Base-by-base conservation (phyloP, 2,797 vertebrate genomes). In the Kryptolebias ocellatus region DNA sequence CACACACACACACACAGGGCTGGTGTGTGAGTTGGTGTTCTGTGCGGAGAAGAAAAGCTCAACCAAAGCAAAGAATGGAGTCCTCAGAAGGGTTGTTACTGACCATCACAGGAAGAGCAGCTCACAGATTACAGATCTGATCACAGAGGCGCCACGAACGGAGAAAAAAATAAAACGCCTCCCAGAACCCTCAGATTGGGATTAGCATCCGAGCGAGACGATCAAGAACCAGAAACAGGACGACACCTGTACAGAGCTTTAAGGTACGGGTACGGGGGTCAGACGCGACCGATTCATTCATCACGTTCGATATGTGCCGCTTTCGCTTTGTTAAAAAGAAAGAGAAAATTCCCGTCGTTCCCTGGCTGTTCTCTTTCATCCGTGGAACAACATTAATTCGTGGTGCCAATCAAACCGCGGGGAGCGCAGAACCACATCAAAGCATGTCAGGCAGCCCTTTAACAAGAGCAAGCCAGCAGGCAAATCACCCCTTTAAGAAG, bases 391-490 rank as follows among this genome's bases (percentile, higher is more conserved):
- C 70, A 77, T 83, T 81, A 77, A 90, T 89, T 84, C 84, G 70
- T 53, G 18, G 60, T 85, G 84, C 83, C 92, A 90, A 83, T 93
- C 92, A 92, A 87, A 90, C 90, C 63, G 81, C 85, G 72, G 88
- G 89, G 87, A 86, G 89, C 78, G 64, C 63, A 83, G 72, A 83
- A 84, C 66, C 84, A 88, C 87, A 92, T 92, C 87, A 91, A 92
- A 93, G 90, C 86, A 51, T 73, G 85, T 83, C 87, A 87, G 86
- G 64, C 76, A 78, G 70, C 61, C 84, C 80, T 85, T 87, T 87
- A 89, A 91, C 87, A 87, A 80, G 83, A 86, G 85, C 71, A 76
- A 77, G 82, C 81, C 86, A 79, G 83, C 85, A 90, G 84, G 86
- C 86, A 90, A 90, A 90, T 86, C 85, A 85, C 69, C 80, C 84